Evolutionary conservation across 2,113 vertebrate species (phyloP).

Genomic region (Gobio gobio): DNA sequence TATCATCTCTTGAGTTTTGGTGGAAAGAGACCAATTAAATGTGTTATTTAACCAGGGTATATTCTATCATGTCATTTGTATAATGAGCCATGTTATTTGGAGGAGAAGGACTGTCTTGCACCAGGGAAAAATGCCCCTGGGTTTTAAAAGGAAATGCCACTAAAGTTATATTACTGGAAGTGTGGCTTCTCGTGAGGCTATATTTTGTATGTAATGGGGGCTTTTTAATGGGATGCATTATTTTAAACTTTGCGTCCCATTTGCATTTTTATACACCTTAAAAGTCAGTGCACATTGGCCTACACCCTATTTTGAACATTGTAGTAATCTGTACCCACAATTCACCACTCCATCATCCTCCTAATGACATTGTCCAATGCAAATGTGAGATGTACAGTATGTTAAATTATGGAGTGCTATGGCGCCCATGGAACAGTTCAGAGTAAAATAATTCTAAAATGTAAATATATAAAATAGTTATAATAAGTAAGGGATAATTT

Average conservation of each 20-base stretch:
- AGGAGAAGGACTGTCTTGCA: background rate
- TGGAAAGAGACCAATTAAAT: slow-evolving; percentile 38
- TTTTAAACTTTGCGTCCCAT: slow-evolving; percentile 17
- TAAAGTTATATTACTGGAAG: background rate
- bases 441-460: too few species aligned
- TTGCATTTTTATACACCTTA: background rate
- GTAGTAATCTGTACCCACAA: background rate
- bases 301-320: background rate
- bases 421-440: too few species aligned
- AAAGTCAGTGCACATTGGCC: background rate
- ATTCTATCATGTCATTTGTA: slow-evolving; percentile 19
- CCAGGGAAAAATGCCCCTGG: slow-evolving; percentile 14
- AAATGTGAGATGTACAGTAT: too few species aligned
- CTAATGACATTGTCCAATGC: too few species aligned
- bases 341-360: background rate
- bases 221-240: background rate
- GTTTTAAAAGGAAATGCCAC: slow-evolving; percentile 15
- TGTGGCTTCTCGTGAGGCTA: background rate
- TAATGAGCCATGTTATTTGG: slow-evolving; percentile 27
- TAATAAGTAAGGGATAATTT: too few species aligned
- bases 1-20: slow-evolving; percentile 33
- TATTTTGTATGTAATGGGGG: background rate
- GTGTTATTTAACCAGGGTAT: slow-evolving; percentile 32
- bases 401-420: too few species aligned
- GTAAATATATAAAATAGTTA: too few species aligned